Evolutionary conservation across 2,888 invertebrate species (phyloP), one percentile per base, ranked within the genome.

Genomic region (Biston stratarius): DNA sequence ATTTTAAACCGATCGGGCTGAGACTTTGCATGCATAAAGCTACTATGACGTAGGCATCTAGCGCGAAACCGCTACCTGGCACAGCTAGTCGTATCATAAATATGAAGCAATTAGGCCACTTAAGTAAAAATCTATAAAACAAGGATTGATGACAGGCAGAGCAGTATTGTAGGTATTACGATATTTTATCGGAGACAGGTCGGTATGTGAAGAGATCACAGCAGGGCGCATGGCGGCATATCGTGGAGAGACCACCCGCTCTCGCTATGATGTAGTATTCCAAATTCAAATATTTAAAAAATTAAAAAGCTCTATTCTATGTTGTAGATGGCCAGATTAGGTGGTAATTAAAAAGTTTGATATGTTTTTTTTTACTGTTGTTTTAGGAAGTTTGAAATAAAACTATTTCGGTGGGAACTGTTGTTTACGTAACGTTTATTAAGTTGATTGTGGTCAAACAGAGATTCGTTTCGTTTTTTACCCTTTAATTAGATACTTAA

Each of bases 211-310:
- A 75, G 77, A 73, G 74, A 76, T 70, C 88, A 64, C 89, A 83
- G 86, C 86, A 80, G 87, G 86, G 79, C 77, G 81, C 82, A 74
- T 75, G 78, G 80, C 81, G 81, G 80, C 77, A 67, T 79, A 77
- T 80, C 77, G 82, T 75, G 74, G 75, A 64, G 70, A 78, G 88
- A 90, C 89, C 90, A 89, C 88, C 90, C 87, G 85, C 80, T 76
- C 80, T 80, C 76, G 76, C 77, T 83, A 81, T 75, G 79, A 81
- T 73, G 77, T 74, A 74, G 74, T 75, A 75, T 77, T 74, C 74
- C 61, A 62, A 75, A 66, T 73, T 72, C 53, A 57, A 73, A 76
- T 70, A 59, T 70, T 72, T 58, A 61, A 73, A 74, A 70, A 69
- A 68, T 67, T 67, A 64, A 58, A 71, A 69, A 57, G 48, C 53